Evolutionary conservation across 2,797 vertebrate species (phyloP).

Genomic region (Erpetoichthys calabaricus): DNA sequence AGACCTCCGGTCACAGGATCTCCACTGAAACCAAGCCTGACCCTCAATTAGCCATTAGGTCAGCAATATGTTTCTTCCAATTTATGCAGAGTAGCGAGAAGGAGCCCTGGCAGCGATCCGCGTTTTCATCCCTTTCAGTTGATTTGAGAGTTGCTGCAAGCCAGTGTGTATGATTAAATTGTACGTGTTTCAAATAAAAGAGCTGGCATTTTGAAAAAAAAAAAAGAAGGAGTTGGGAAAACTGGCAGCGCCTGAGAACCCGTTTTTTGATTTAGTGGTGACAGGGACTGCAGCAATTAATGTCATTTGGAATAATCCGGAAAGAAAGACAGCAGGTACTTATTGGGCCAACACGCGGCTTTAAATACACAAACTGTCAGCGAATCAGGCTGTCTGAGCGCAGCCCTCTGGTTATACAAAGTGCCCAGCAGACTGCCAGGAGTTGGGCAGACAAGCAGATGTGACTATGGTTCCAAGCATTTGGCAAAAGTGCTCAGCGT

Average conservation of each 20-base stretch:
- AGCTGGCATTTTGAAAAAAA: constrained; percentile 31
- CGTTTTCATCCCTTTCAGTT: constrained; percentile 51
- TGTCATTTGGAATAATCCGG: constrained; percentile 56
- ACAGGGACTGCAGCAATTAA: constrained; percentile 43
- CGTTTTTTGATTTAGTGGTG: constrained; percentile 49
- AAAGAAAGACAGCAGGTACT: constrained; percentile 49
- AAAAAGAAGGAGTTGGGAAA: constrained; percentile 33
- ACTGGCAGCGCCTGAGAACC: constrained; percentile 51
- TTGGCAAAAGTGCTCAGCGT: constrained; percentile 95
- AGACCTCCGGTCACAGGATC: no score
- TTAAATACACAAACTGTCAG: constrained; percentile 44
- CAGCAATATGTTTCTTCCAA: constrained; percentile 6
- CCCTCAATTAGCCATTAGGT: constrained; percentile 5
- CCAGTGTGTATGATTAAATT: constrained; percentile 55
- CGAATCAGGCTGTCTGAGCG: constrained; percentile 49
- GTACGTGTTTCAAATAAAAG: constrained; percentile 24
- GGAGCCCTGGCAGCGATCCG: no score
- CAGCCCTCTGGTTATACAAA: constrained; percentile 50
- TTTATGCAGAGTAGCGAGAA: constrained; percentile 1
- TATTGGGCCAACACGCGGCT: constrained; percentile 36
- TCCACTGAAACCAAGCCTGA: not conserved
- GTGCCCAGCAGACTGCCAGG: constrained; percentile 42
- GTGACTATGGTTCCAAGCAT: constrained; percentile 93
- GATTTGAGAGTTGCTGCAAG: constrained; percentile 56
- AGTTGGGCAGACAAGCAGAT: constrained; percentile 82